These are phyloP conservation scores for Mohoua ochrocephala DNA, from an alignment of 2,113 vertebrate genomes.

Conservation along the genomic window DNA sequence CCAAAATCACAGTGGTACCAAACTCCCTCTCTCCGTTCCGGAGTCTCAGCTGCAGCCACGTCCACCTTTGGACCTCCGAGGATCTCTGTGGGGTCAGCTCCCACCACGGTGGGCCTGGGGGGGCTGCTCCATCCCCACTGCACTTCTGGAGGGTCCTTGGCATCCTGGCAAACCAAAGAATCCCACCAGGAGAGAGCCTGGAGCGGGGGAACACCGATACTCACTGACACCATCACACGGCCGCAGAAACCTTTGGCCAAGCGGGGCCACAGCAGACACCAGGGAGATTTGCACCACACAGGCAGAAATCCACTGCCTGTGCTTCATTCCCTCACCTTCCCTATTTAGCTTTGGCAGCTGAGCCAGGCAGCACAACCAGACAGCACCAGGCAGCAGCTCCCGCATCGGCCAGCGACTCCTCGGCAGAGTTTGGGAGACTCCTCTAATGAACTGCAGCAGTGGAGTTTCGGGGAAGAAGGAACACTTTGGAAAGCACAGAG, in stretches of 20 bases:
- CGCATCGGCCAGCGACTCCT: rapidly evolving
- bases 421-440: neutral
- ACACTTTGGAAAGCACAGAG: neutral
- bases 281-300: neutral
- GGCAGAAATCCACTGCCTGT: neutral
- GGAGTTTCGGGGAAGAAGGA: neutral
- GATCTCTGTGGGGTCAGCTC: neutral
- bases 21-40: rapidly evolving
- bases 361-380: neutral
- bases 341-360: neutral
- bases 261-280: rapidly evolving
- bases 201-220: neutral
- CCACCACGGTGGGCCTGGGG: neutral
- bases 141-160: neutral
- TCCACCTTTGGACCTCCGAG: neutral
- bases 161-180: neutral
- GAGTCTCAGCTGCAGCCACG: neutral
- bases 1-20: neutral
- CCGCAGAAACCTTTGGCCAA: neutral
- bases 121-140: neutral
- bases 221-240: rapidly evolving
- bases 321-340: neutral
- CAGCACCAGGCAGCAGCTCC: neutral
- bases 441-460: neutral
- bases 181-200: neutral